Evolutionary conservation across 64 coral and sea anemone genomes (phyloP), one percentile per base, ranked within the genome.

Genomic region (Stichodactyla helianthus): DNA sequence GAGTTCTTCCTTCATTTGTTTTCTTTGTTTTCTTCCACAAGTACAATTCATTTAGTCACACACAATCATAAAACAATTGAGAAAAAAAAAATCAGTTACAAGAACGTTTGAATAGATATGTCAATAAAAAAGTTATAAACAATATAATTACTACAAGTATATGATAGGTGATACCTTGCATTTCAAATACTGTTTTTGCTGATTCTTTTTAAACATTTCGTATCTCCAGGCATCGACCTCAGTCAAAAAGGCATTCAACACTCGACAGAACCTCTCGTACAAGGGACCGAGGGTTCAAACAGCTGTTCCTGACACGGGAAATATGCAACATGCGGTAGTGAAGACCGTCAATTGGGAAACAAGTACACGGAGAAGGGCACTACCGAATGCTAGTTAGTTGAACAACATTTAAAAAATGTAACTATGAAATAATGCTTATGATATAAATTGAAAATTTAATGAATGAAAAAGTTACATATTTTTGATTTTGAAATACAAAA

Each of bases 281-380:
- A 95, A 89, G 63, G 94, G 94, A 5, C 94, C 94, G 5, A 85
- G 87, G 11, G 88, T 95, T 19, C 16, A 90, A 5, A 84, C 94
- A 16, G 53, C 26, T 6, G 31, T n/a, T 23, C n/a, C 90, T 25
- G 11, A 25, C 13, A 44, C 35, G 35, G 35, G 35, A 44, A 44
- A 44, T 44, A 23, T 82, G 10, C 52, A 11, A 5, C 15, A 25
- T 5, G 28, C 44, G 9, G 86, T 57, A 6, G 60, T 79, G 4
- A 87, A 68, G 16, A 87, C 89, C 12, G 25, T 50, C 60, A 19
- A 25, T 28, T 87, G 77, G n/a, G 83, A 59, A 67, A 82, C 70
- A 12, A 81, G 50, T 2, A 25, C 64, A 8, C 76, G 83, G 15
- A 15, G 77, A 44, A 60, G 51, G 27, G 16, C 89, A 6, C 55